Base-by-base conservation (phyloP, 2,113 vertebrate species). In the Eleginops maclovinus region DNA sequence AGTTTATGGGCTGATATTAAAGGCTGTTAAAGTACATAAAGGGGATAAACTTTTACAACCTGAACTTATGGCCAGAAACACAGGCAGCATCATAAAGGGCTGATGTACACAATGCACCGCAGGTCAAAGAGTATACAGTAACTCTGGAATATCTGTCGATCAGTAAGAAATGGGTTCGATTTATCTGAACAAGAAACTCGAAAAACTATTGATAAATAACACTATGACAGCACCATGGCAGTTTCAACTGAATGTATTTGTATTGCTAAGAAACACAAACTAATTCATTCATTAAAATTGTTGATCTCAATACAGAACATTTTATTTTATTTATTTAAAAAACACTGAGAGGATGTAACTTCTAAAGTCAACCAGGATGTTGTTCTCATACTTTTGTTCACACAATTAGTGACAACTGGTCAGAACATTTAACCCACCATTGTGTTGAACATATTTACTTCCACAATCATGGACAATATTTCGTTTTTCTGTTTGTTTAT, bases 41-140 rank as follows among this genome's bases (percentile, higher is more conserved):
- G 88, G 88, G 89, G 84, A 91, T 92, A 87, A 89, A 92, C 88
- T 81, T 93, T 93, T 88, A 93, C 91, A 91, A 59, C 91, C 86
- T 79, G 82, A 88, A 90, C 88, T 88, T 86, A 89, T 54, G 87
- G 88, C 82, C 78, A 88, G 89, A 90, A 88, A 89, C 83, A 88
- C 44, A 75, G 67, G 49, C 68, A 31, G 76, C 56, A 54, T 84
- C 83, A 75, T 92, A 90, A 93, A 90, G 89, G 80, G 87, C 56
- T 72, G 4, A 75, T 59, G 80, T 70, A 75, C 50, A 75, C 56
- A 51, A 55, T 55, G 51, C 66, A 77, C 49, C 12, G 0, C 55
- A 41, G 69, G 79, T 89, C 84, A 82, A 62, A 74, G 24, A 53
- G n/a, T 68, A 71, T 28, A 60, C 43, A 24, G 46, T 71, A 70